Base-by-base conservation (phyloP, 1,140 invertebrate species). In the Ephestia elutella region DNA sequence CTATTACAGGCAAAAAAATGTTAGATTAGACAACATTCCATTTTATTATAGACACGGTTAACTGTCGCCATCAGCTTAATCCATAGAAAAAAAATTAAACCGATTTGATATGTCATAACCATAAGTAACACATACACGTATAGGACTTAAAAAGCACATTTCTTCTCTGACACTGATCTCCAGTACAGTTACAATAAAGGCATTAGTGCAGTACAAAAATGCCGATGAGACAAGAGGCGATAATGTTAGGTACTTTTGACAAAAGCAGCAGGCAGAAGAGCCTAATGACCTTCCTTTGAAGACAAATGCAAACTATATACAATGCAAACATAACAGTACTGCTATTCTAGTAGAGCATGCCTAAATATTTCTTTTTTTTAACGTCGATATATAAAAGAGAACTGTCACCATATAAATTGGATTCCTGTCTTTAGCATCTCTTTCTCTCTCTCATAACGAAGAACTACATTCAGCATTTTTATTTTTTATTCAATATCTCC, bases 151-250 rank as follows among this genome's bases (percentile, higher is more conserved):
- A 25, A 7, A 25, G 21, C 7, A 25, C 21, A 25, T 25, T 25
- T 25, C 21, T 25, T 25, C 21, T 7, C 21, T 25, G 21, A 7
- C 21, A 25, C 21, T 25, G 21, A 25, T 25, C 21, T 25, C 21
- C 7, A 49, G 55, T 49, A 55, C 59, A 56, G 59, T 60, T 60
- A 60, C 38, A 56, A 60, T 57, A 57, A 50, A 48, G 53, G 32
- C 54, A 60, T 56, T 60, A 60, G 49, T 56, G 25, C 4, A 19
- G 30, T 44, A 56, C 30, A 56, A 60, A 38, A 38, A 60, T 60
- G 58, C 51, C 15, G 21, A 13, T 28, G n/a, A n/a, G 15, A 49
- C 44, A 25, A 25, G 21, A 25, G 21, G 21, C 21, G 21, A 25
- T 7, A 25, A 25, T 25, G 7, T 25, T 25, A 3, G 21, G 21